Conservation (phyloP, 2,888 invertebrate species). For the Diaphora mendica region DNA sequence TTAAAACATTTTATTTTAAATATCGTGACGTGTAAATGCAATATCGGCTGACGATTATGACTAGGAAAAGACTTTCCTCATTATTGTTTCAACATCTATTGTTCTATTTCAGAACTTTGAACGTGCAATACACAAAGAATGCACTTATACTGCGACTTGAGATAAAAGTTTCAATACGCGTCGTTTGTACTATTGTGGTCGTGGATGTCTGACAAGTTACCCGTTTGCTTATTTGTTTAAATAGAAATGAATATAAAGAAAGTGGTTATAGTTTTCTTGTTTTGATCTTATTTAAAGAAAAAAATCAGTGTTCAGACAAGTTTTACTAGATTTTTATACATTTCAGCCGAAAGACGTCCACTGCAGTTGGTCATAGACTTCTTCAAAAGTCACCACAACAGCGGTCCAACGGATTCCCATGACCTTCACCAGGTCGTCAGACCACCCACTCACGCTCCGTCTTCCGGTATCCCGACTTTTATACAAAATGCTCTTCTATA, state of each 20-base stretch:
- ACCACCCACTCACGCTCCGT: too few relatives aligned
- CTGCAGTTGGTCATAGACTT: too few relatives aligned
- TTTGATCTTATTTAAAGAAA: not conserved
- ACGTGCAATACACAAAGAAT: slow-evolving; percentile 34
- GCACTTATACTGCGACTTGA: slow-evolving; percentile 25
- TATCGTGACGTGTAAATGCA: slow-evolving; percentile 50
- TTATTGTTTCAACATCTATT: slow-evolving; percentile 64
- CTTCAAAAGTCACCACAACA: too few relatives aligned
- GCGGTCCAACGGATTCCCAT: too few relatives aligned
- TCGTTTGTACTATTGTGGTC: not conserved
- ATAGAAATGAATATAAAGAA: not conserved
- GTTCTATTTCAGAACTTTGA: slow-evolving; percentile 54
- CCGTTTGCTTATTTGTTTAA: not conserved
- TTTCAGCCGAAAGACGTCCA: too few relatives aligned
- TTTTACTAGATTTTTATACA: too few relatives aligned
- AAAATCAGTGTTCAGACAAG: too few relatives aligned
- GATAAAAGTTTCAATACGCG: not conserved
- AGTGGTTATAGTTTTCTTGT: not conserved
- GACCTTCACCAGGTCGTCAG: too few relatives aligned
- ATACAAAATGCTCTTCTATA: not conserved
- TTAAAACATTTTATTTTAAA: slow-evolving; percentile 9
- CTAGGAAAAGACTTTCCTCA: slow-evolving; percentile 59
- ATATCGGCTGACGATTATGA: slow-evolving; percentile 52
- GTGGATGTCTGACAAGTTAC: too few relatives aligned
- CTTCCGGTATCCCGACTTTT: too few relatives aligned